Evolutionary conservation across 2,888 invertebrate species (phyloP), one percentile per base, ranked within the genome.

Genomic region (Chrysolina americana): DNA sequence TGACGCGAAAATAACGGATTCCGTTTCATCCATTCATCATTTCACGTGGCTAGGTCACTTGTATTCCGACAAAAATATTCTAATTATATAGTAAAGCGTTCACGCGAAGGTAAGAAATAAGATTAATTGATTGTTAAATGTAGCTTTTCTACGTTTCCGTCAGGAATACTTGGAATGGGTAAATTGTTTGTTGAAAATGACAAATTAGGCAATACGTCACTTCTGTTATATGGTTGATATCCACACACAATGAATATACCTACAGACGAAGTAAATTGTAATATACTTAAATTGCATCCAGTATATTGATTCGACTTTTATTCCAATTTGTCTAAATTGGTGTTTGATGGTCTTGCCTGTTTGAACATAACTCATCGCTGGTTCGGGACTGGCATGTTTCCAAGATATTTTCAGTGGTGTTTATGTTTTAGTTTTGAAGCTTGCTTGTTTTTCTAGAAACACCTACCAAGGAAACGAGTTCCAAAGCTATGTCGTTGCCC

Each of bases 121-220:
- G 83, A 83, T 83, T 82, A 82, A 83, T 82, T 81, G 81, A 79
- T 79, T 83, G 81, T 81, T 83, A 82, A 83, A 79, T 83, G 80
- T 74, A 74, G 76, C 70, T 65, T 36, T 66, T 66, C 19, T 36
- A 66, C 66, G 41, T 48, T 23, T 23, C 28, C 17, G 36, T 50
- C 66, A 17, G 36, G 28, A 66, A 41, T 66, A 13, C 11, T 66
- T 41, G 17, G 17, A 66, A 28, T 36, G 50, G 23, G 50, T 48
- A 21, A 48, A 44, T 47, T 65, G 47, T 65, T 65, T 65, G 65
- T 48, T 48, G 47, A 47, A 23, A 47, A 48, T 65, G 65, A 65
- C 65, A 44, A 44, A 65, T 65, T 44, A 59, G 59, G 36, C 36
- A n/a, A 59, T 59, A 59, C 59, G 59, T 28, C 59, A 59, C n/a